Evolutionary conservation across 2,113 vertebrate genomes (phyloP).

Genomic region (Eurypyga helias): DNA sequence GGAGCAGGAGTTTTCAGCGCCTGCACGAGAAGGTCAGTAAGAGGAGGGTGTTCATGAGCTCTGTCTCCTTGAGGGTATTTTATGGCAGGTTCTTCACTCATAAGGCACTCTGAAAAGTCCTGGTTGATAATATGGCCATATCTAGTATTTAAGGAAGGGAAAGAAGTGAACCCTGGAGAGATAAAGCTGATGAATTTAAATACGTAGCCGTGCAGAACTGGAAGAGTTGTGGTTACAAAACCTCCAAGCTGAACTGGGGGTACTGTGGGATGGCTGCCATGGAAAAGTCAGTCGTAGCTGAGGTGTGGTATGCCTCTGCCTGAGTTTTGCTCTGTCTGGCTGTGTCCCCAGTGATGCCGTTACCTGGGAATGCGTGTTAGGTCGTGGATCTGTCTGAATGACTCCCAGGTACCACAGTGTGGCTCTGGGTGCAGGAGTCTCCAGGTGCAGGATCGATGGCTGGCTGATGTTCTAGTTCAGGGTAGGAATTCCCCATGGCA

Average conservation of each 20-base stretch:
- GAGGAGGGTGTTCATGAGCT: neutral
- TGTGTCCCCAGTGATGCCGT: neutral
- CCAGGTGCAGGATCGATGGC: neutral
- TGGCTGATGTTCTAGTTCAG: neutral
- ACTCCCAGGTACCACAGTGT: neutral
- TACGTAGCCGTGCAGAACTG: neutral
- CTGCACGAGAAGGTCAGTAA: neutral
- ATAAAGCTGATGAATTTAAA: neutral
- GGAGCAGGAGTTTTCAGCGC: neutral
- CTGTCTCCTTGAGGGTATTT: neutral
- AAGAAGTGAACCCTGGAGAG: neutral
- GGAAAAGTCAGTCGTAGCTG: fast-evolving
- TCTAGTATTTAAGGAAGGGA: neutral
- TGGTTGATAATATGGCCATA: neutral
- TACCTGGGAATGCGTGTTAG: neutral
- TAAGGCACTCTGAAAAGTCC: neutral
- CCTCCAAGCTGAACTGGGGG: neutral
- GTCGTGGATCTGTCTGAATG: neutral
- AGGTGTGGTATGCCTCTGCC: fast-evolving
- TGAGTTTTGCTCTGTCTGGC: neutral
- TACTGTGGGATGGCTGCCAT: neutral
- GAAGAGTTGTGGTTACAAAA: neutral
- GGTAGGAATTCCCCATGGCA: neutral
- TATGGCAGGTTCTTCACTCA: neutral
- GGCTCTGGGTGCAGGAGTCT: neutral